phyloP scores from a whole-genome alignment of 1,140 invertebrate species.

The Glossosoma conforme region DNA sequence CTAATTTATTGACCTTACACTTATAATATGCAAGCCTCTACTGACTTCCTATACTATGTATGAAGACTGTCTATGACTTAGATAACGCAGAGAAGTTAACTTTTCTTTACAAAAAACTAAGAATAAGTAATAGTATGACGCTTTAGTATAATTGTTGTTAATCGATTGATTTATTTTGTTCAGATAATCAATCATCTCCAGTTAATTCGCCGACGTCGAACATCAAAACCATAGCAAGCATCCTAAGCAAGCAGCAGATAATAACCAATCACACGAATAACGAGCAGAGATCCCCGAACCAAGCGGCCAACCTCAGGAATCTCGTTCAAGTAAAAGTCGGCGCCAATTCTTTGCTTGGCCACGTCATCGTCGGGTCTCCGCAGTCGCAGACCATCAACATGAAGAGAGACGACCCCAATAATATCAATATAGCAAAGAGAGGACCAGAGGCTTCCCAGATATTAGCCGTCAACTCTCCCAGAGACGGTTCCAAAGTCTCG shows the following conservation, averaged over 20 bases:
- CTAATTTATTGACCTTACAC: no score
- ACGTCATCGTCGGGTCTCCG: conserved; percentile 1
- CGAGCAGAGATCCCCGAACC: conserved; percentile 5
- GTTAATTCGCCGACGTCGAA: not conserved
- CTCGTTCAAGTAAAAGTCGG: conserved; percentile 19
- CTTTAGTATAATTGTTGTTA: no score
- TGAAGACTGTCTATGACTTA: no score
- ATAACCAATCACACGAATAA: conserved; percentile 1
- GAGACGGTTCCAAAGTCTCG: not conserved
- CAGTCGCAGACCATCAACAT: conserved; percentile 7
- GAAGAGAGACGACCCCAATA: conserved; percentile 18
- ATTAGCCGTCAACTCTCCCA: not conserved
- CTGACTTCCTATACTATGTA: no score
- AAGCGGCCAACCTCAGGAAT: conserved; percentile 8
- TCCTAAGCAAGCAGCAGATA: conserved; percentile 27
- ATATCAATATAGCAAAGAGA: conserved; percentile 23
- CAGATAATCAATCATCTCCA: no score
- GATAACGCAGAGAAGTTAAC: no score
- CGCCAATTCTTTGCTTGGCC: conserved; percentile 3
- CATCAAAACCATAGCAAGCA: conserved; percentile 28
- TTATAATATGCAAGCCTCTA: no score
- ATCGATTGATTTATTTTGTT: no score
- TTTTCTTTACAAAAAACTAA: no score
- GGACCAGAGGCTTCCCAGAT: conserved; percentile 2
- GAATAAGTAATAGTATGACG: no score